phyloP scores from a whole-genome alignment of 2,888 invertebrate genomes.

The Troides helena region DNA sequence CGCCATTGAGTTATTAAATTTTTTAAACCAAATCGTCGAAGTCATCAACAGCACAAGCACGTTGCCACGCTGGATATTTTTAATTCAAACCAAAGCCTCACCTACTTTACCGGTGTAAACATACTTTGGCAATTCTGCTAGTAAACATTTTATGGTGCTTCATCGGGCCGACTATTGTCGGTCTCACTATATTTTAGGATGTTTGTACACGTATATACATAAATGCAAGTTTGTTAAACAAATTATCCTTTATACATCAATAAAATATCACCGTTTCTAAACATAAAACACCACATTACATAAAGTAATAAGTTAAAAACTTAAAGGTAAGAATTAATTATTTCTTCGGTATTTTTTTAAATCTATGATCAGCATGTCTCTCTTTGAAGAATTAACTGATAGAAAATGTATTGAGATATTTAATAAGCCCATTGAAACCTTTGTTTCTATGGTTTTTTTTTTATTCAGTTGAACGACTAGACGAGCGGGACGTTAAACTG shows the following conservation, averaged over 20 bases:
- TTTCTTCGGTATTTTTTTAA: too few relatives aligned
- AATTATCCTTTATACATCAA: not conserved
- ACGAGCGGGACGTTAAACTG: too few relatives aligned
- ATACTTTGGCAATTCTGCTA: constrained; percentile 53
- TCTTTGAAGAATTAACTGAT: too few relatives aligned
- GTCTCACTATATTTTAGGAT: constrained; percentile 50
- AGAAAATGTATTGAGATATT: too few relatives aligned
- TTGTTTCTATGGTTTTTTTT: too few relatives aligned
- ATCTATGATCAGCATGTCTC: too few relatives aligned
- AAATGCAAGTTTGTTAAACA: not conserved
- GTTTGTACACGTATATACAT: constrained; percentile 39
- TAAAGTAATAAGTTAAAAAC: not conserved
- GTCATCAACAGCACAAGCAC: not conserved
- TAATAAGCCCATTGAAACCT: too few relatives aligned
- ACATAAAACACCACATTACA: not conserved
- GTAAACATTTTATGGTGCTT: constrained; percentile 61
- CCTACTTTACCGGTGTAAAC: constrained; percentile 29
- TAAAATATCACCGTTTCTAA: not conserved
- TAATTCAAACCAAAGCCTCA: constrained; percentile 20
- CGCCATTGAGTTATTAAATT: not conserved
- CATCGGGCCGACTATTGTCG: constrained; percentile 49
- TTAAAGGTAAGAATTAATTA: too few relatives aligned
- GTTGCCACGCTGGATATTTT: not conserved
- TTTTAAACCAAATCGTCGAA: not conserved
- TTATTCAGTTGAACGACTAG: too few relatives aligned